Evolutionary conservation across 2,113 vertebrate species (phyloP).

Genomic region (Calyptommatus sinebrachiatus): DNA sequence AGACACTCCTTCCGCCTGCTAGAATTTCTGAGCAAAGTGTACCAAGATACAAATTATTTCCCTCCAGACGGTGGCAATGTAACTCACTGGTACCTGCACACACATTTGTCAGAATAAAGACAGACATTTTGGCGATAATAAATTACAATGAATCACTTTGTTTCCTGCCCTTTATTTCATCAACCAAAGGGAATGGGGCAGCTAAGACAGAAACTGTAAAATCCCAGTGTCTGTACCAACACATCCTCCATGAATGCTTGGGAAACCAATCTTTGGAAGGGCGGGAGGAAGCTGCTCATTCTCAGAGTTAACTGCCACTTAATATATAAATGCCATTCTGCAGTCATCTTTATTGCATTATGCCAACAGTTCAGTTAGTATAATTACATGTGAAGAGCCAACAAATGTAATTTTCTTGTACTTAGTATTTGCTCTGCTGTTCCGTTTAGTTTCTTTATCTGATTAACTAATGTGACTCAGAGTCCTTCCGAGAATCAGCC

Average conservation of each 20-base stretch:
- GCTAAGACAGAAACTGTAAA: conserved; percentile 7
- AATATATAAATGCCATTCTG: conserved; percentile 55
- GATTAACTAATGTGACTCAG: conserved; percentile 71
- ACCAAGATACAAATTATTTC: neutral
- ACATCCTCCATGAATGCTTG: conserved; percentile 20
- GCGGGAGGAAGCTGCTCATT: conserved; percentile 21
- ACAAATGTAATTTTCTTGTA: conserved; percentile 72
- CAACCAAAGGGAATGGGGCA: conserved; percentile 21
- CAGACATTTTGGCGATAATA: neutral
- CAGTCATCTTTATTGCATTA: conserved; percentile 66
- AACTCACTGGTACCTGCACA: neutral
- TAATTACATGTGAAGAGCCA: conserved; percentile 74
- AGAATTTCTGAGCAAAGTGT: neutral
- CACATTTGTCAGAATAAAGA: neutral
- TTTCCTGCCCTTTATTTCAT: neutral
- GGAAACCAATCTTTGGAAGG: conserved; percentile 5
- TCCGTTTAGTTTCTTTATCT: conserved; percentile 72
- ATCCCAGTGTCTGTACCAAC: neutral
- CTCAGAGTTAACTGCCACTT: conserved; percentile 50
- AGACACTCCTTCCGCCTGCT: too few relatives aligned
- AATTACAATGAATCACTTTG: conserved; percentile 5
- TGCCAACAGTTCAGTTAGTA: conserved; percentile 67
- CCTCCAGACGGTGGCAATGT: neutral
- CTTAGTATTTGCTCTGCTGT: conserved; percentile 65
- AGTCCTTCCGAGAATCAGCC: conserved; percentile 66